Conservation (phyloP, 1,140 invertebrate species). For the Panulirus ornatus region DNA sequence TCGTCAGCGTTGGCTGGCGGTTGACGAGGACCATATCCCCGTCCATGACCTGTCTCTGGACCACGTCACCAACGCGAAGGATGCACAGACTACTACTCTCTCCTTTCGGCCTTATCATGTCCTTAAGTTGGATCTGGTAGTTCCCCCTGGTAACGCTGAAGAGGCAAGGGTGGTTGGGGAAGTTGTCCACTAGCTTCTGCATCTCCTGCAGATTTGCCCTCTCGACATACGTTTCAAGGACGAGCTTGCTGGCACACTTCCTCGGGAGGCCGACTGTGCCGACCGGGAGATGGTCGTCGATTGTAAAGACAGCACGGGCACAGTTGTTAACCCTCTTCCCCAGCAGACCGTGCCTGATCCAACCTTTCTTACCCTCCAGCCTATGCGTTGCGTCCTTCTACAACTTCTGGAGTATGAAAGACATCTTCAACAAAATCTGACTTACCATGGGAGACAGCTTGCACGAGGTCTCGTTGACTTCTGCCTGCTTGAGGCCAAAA, state of each 20-base stretch:
- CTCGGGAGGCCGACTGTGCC: conserved; percentile 8
- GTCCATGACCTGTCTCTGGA: conserved; percentile 28
- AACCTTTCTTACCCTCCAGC: neutral
- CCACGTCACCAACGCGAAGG: conserved; percentile 1
- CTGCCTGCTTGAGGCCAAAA: neutral
- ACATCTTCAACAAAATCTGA: neutral
- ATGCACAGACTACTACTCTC: neutral
- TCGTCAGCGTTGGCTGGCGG: conserved; percentile 31
- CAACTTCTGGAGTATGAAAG: neutral
- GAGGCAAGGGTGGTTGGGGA: neutral
- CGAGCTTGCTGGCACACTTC: neutral
- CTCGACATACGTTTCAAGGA: neutral
- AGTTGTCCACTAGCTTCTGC: neutral
- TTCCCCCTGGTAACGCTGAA: neutral
- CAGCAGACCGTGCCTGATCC: neutral
- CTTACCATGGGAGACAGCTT: neutral
- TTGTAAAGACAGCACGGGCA: conserved; percentile 38
- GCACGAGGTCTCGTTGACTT: neutral
- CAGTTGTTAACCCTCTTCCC: conserved; percentile 31
- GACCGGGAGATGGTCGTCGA: conserved; percentile 2
- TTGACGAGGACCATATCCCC: conserved; percentile 28
- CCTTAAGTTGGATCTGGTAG: neutral
- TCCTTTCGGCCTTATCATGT: too few species aligned
- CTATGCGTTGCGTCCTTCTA: neutral
- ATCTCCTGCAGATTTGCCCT: neutral